These are phyloP conservation scores for Lamellibrachia luymesi DNA, from an alignment of 1,140 invertebrate species.

Conservation along the genomic window DNA sequence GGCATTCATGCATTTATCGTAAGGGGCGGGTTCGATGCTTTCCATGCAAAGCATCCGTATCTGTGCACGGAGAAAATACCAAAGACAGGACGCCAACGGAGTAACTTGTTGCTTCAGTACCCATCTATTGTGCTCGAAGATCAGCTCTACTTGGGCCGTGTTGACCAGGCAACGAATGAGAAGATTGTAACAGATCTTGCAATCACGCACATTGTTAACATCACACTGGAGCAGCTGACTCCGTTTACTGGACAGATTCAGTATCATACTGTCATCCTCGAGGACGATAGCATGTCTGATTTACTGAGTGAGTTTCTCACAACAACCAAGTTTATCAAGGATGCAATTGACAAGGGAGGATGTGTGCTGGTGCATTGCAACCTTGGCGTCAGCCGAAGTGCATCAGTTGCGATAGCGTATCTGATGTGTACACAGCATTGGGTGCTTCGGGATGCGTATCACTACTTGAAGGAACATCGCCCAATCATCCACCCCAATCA, in stretches of 20 bases:
- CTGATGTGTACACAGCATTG: constrained; percentile 81
- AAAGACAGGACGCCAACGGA: neutral
- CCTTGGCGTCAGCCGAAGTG: constrained; percentile 50
- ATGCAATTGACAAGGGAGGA: constrained; percentile 25
- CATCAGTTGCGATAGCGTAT: constrained; percentile 50
- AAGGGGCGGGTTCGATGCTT: constrained; percentile 13
- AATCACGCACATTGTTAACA: constrained; percentile 92
- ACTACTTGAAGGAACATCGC: constrained; percentile 30
- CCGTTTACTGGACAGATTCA: constrained; percentile 94
- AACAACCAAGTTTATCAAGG: constrained; percentile 88
- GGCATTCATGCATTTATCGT: constrained; percentile 1
- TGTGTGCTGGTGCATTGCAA: constrained; percentile 52
- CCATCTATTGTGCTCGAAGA: constrained; percentile 19
- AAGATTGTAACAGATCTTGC: constrained; percentile 75
- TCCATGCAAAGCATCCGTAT: constrained; percentile 1
- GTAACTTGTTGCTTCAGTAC: constrained; percentile 1
- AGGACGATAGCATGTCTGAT: constrained; percentile 93
- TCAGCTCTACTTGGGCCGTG: constrained; percentile 16
- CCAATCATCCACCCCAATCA: constrained; percentile 30
- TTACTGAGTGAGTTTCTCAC: constrained; percentile 92
- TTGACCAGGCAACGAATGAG: constrained; percentile 13
- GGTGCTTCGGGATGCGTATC: constrained; percentile 54
- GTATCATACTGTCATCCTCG: constrained; percentile 90
- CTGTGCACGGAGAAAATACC: constrained; percentile 9
- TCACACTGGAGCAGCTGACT: constrained; percentile 94